Conservation (phyloP, 2,113 vertebrate species). For the Neoarius graeffei region DNA sequence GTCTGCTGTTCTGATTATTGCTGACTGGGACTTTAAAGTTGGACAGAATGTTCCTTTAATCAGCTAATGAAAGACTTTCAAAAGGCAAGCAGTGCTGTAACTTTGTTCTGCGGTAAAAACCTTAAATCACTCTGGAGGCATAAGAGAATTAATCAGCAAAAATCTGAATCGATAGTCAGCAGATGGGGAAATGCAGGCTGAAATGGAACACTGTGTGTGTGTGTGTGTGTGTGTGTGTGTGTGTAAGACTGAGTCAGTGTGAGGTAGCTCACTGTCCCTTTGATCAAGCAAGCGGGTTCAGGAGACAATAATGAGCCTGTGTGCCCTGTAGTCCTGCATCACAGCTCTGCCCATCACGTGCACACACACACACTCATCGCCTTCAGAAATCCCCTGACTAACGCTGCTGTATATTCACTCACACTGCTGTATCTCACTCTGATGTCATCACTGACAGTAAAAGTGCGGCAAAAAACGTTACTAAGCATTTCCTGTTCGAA, state of each 20-base stretch:
- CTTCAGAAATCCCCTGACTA: slow-evolving; percentile 56
- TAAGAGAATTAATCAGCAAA: background rate
- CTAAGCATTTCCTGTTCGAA: slow-evolving; percentile 42
- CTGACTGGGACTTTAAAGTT: slow-evolving; percentile 13
- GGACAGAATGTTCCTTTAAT: background rate
- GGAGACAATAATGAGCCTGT: slow-evolving; percentile 37
- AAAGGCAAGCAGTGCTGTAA: background rate
- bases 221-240: slow-evolving; percentile 9
- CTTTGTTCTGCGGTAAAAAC: background rate
- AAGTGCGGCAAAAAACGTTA: slow-evolving; percentile 22
- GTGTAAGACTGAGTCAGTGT: slow-evolving; percentile 30
- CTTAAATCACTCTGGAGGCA: background rate
- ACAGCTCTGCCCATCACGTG: slow-evolving; percentile 22
- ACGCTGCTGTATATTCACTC: background rate
- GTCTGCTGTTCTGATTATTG: slow-evolving; percentile 3
- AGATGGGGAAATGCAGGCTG: slow-evolving; percentile 33
- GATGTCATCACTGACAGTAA: slow-evolving; percentile 50
- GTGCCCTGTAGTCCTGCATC: background rate
- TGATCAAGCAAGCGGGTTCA: slow-evolving; percentile 42
- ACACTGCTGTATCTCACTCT: slow-evolving; percentile 21
- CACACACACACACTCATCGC: slow-evolving; percentile 14
- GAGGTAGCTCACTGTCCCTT: slow-evolving; percentile 36
- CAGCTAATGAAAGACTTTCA: background rate
- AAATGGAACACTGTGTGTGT: background rate
- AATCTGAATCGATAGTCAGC: slow-evolving; percentile 49